Conservation (phyloP, 1,140 invertebrate species). For the Zaprionus ghesquierei region DNA sequence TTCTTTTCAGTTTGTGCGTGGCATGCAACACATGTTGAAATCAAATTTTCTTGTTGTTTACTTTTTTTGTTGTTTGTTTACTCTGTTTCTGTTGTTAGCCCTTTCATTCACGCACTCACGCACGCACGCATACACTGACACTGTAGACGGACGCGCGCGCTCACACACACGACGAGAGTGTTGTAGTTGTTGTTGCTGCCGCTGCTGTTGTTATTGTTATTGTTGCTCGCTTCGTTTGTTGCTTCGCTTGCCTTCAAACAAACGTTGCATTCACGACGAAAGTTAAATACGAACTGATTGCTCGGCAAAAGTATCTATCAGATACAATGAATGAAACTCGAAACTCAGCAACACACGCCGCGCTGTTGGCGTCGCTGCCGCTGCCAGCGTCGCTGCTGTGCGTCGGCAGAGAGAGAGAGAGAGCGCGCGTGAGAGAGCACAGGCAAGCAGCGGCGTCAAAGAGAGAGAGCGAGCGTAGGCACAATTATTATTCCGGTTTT, state of each 20-base stretch:
- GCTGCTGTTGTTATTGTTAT: slow-evolving; percentile 33
- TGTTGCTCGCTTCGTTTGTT: not conserved
- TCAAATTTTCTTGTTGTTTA: slow-evolving; percentile 39
- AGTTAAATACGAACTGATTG: slow-evolving; percentile 72
- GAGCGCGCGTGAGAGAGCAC: slow-evolving; percentile 35
- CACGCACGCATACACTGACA: not conserved
- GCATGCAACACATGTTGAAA: slow-evolving; percentile 65
- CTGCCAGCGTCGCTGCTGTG: not conserved
- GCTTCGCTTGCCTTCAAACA: slow-evolving; percentile 47
- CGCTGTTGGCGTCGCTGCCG: slow-evolving; percentile 33
- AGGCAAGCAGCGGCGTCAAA: too few relatives aligned
- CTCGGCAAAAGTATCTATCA: slow-evolving; percentile 47
- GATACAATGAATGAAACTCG: slow-evolving; percentile 75
- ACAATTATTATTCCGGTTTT: slow-evolving; percentile 55
- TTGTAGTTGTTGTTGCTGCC: slow-evolving; percentile 10
- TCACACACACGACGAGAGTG: slow-evolving; percentile 9
- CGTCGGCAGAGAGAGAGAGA: slow-evolving; percentile 26
- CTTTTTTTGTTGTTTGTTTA: slow-evolving; percentile 15
- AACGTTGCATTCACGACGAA: slow-evolving; percentile 77
- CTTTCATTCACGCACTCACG: slow-evolving; percentile 31
- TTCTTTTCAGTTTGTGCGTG: slow-evolving; percentile 38
- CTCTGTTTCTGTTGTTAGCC: slow-evolving; percentile 30
- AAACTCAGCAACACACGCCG: slow-evolving; percentile 39
- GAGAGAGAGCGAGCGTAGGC: not conserved
- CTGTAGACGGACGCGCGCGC: not conserved